Conservation (phyloP, 2,888 invertebrate genomes). For the Microplitis deprimator region DNA sequence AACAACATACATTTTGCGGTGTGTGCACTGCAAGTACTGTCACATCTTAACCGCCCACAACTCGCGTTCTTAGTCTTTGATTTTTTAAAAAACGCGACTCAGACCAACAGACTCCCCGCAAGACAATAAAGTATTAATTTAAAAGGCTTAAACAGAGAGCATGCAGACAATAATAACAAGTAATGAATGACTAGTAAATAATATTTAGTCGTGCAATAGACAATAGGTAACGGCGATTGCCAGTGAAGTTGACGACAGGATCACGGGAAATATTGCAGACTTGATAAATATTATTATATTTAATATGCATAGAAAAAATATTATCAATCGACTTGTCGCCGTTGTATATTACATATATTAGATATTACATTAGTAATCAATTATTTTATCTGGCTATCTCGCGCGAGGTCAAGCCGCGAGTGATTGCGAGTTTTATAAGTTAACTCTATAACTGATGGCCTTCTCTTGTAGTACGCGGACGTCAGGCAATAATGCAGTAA, state of each 20-base stretch:
- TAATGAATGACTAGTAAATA: background rate
- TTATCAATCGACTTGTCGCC: background rate
- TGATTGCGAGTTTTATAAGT: background rate
- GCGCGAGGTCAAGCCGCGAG: conserved; percentile 15
- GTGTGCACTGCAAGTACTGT: background rate
- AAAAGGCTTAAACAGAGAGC: background rate
- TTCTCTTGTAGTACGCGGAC: conserved; percentile 11
- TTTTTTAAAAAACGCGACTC: no score
- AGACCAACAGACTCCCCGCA: background rate
- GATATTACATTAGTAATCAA: conserved; percentile 30
- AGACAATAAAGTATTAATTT: background rate
- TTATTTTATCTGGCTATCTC: conserved; percentile 33
- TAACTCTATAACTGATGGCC: background rate
- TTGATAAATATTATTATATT: no score
- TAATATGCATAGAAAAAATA: no score
- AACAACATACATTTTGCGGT: background rate
- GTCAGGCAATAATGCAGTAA: background rate
- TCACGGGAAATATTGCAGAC: no score
- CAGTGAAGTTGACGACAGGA: no score
- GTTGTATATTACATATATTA: background rate
- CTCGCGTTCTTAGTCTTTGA: background rate
- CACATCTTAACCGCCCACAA: background rate
- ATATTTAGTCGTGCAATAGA: no score
- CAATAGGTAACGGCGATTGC: no score
- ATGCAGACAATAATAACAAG: background rate